Percentiles rank a stretch among this genome's conserved stretches.
Evolutionary conservation across 2,888 invertebrate genomes (phyloP).

Genomic region (Leptopterna dolabrata): DNA sequence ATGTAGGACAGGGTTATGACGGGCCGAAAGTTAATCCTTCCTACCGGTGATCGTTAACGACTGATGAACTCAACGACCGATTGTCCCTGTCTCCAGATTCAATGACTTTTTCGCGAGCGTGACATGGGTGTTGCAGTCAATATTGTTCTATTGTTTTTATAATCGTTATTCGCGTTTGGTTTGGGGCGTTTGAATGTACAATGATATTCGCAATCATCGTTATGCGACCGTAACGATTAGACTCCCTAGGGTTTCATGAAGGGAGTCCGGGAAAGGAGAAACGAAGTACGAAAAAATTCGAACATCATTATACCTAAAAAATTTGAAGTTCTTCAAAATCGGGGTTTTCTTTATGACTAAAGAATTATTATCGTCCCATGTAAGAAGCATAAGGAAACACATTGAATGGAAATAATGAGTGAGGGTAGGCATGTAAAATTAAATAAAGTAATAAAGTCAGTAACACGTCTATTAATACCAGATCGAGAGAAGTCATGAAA

Average conservation of each 20-base stretch:
- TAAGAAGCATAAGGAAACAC: too few species aligned
- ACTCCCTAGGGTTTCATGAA: neutral
- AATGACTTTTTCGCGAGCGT: neutral
- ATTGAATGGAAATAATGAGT: too few species aligned
- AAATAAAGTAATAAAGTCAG: too few species aligned
- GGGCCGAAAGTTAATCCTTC: neutral
- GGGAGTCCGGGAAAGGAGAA: too few species aligned
- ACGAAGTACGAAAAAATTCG: too few species aligned
- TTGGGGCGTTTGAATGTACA: neutral
- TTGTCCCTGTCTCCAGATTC: neutral
- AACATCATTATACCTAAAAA: neutral
- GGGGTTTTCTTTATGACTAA: neutral
- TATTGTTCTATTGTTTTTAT: slow-evolving; percentile 6
- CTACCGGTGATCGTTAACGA: neutral
- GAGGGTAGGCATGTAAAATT: too few species aligned
- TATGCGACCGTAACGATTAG: neutral
- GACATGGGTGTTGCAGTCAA: neutral
- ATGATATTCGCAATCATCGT: neutral
- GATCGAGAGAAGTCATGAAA: too few species aligned
- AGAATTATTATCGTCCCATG: too few species aligned
- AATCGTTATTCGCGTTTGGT: neutral
- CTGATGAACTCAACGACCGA: neutral
- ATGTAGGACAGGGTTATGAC: neutral
- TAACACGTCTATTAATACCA: too few species aligned
- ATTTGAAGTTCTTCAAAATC: neutral